Evolutionary conservation across 1,140 invertebrate genomes (phyloP).

Genomic region (Aethina tumida): DNA sequence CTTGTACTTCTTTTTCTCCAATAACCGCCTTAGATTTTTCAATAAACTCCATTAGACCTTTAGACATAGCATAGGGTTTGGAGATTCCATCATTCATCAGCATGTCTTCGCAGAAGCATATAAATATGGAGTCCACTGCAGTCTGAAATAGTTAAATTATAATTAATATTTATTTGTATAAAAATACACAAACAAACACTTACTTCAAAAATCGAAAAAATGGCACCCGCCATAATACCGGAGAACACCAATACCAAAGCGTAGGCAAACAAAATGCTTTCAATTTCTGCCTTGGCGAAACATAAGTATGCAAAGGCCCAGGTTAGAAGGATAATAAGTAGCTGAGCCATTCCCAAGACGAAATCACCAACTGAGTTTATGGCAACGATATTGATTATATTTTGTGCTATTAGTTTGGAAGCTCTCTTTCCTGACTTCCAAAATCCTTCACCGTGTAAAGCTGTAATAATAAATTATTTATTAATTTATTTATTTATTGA

Average conservation of each 20-base stretch:
- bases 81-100: slow-evolving; percentile 62
- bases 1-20: slow-evolving; percentile 2
- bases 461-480: slow-evolving; percentile 34
- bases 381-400: slow-evolving; percentile 58
- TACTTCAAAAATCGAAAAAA: no score
- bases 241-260: slow-evolving; percentile 53
- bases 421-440: slow-evolving; percentile 54
- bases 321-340: slow-evolving; percentile 55
- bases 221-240: slow-evolving; percentile 62
- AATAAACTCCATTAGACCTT: slow-evolving; percentile 61
- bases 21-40: slow-evolving; percentile 53
- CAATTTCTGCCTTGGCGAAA: slow-evolving; percentile 46
- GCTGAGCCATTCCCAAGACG: slow-evolving; percentile 63
- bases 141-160: no score
- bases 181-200: no score
- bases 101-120: slow-evolving; percentile 77
- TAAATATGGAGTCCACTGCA: slow-evolving; percentile 69
- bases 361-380: slow-evolving; percentile 77
- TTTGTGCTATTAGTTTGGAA: slow-evolving; percentile 47
- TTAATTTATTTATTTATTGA: no score
- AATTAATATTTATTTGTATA: no score
- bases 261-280: slow-evolving; percentile 58
- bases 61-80: slow-evolving; percentile 66
- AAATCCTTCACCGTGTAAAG: slow-evolving; percentile 62
- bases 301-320: slow-evolving; percentile 48